phyloP scores from a whole-genome alignment of 1,140 invertebrate genomes.

The Aporrectodea caliginosa region DNA sequence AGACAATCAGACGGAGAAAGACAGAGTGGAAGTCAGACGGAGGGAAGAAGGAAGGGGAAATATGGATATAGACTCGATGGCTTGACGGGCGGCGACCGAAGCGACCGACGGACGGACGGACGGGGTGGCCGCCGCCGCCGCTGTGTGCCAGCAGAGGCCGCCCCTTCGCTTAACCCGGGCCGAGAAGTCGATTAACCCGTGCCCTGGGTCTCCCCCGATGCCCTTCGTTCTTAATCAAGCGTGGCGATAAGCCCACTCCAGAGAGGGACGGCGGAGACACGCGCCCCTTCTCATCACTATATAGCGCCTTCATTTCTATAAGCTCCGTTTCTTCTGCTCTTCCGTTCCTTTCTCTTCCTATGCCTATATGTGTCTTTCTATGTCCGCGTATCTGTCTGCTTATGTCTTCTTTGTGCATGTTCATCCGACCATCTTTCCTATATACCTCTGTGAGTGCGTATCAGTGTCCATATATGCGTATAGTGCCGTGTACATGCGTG shows the following conservation, averaged over 20 bases:
- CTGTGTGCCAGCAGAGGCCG: background rate
- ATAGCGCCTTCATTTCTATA: too few species aligned
- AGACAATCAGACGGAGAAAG: too few species aligned
- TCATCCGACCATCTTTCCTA: too few species aligned
- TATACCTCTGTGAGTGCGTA: too few species aligned
- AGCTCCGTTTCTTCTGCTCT: background rate
- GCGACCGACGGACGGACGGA: background rate
- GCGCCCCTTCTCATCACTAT: too few species aligned
- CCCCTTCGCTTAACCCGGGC: background rate
- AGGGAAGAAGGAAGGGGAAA: too few species aligned
- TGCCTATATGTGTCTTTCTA: background rate
- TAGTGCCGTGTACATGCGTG: too few species aligned
- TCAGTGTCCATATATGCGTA: too few species aligned
- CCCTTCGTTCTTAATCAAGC: background rate
- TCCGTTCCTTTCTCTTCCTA: background rate
- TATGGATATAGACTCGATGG: background rate
- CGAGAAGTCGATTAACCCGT: background rate
- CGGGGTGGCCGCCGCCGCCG: too few species aligned
- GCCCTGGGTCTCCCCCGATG: background rate
- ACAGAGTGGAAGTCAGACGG: too few species aligned
- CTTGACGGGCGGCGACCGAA: background rate
- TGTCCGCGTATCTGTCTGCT: background rate
- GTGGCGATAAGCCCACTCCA: slow-evolving; percentile 1
- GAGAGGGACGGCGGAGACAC: too few species aligned
- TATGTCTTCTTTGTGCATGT: too few species aligned